Evolutionary conservation across 2,113 vertebrate species (phyloP), one percentile per base, ranked within the genome.

Genomic region (Myotis lucifugus): DNA sequence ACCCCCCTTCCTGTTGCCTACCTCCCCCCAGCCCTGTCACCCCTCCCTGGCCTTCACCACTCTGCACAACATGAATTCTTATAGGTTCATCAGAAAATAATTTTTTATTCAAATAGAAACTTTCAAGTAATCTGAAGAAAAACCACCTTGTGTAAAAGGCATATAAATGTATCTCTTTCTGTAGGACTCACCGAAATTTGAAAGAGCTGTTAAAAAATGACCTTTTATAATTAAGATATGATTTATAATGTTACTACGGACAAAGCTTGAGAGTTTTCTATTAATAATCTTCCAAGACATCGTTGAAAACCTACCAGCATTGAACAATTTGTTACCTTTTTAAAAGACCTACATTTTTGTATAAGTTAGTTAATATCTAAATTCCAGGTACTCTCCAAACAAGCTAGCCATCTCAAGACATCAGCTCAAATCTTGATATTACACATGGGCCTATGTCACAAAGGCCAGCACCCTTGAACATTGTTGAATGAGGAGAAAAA

Each of bases 401-500:
- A 73, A 79, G 9, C 61, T 85, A 64, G 29, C 85, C 79, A 70
- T 79, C 82, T 92, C 29, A 84, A 84, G 32, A 81, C 13, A 74
- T 70, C 40, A 64, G 34, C 52, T 42, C 34, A 87, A 74, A 95
- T 92, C 76, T 92, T 94, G 74, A 37, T 96, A 79, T 96, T 97
- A 87, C 19, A 54, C 66, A 69, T 74, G 54, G 32, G 52, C 91
- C 61, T 89, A 15, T 88, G 73, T 94, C 27, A 67, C 13, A 90
- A 93, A 92, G 52, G 54, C 37, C 61, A 86, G 67, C 5, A 78
- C 21, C 32, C 48, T 90, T 69, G 85, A 93, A 40, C 59, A 78
- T 79, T 46, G 12, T 73, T 87, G 82, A 96, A 92, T 92, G 25
- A 96, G 79, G 76, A 94, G 81, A 87, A 96, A 93, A 94, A 54